These are phyloP conservation scores for Pocillopora meandrina DNA, from an alignment of 92 coral and sea anemone genomes.

Conservation along the genomic window DNA sequence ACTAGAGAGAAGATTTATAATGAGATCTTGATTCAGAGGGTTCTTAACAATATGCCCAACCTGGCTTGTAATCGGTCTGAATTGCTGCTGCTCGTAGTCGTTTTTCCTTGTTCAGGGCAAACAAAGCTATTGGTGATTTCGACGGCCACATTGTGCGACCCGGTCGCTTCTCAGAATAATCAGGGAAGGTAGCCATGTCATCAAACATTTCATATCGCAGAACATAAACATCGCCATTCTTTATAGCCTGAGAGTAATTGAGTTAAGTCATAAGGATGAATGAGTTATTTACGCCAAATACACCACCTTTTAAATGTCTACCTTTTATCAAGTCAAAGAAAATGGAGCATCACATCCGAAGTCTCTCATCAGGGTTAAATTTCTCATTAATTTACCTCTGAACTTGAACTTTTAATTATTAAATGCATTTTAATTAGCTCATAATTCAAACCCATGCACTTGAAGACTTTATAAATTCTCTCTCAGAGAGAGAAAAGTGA, in stretches of 20 bases:
- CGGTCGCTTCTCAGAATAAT: conserved; percentile 38
- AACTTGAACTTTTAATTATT: no score
- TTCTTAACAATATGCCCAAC: conserved; percentile 17
- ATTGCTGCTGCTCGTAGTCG: conserved; percentile 58
- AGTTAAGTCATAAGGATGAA: neutral
- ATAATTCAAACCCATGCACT: no score
- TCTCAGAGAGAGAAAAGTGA: no score
- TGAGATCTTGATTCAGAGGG: neutral
- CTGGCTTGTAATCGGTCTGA: conserved; percentile 60
- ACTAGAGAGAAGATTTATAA: no score
- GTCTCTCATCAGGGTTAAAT: neutral
- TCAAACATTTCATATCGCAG: conserved; percentile 47
- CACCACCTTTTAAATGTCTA: no score
- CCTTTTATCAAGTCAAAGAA: neutral
- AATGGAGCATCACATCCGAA: neutral
- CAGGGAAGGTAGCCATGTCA: conserved; percentile 31
- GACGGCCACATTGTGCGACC: conserved; percentile 48
- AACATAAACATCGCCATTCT: conserved; percentile 37
- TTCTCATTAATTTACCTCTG: no score
- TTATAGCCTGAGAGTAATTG: conserved; percentile 29
- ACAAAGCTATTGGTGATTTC: conserved; percentile 62
- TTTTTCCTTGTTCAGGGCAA: conserved; percentile 27
- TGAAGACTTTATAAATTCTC: no score
- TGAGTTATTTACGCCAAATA: no score
- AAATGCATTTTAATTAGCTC: no score